Base-by-base conservation (phyloP, 2,888 invertebrate species). In the Coleophora deauratella region DNA sequence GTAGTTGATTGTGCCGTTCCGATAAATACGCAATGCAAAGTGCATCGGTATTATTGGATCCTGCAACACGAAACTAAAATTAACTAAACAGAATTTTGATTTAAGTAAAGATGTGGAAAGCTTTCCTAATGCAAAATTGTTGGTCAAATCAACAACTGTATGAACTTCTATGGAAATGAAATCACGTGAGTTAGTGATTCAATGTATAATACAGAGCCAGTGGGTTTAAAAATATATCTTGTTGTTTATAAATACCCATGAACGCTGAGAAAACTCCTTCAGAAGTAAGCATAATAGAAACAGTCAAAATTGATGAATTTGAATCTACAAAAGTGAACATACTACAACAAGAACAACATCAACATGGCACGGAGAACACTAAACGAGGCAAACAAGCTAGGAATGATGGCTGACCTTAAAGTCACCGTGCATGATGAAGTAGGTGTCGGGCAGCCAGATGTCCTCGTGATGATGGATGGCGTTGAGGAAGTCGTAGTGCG, bases 381-480 rank as follows among this genome's bases (percentile, higher is more conserved):
- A 21, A 21, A 21, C 6, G 21, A 21, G 21, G 21, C 21, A 21
- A 6, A n/a, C 31, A 31, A 31, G 3, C 2, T 31, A 8, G 31
- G 27, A 14, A 3, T 35, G 11, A 51, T 14, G 21, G 34, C 75
- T 66, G 50, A 85, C 85, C 79, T 96, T 96, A 85, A 96, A 97
- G 85, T 97, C 96, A 51, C 97, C 97, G 82, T 97, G 96, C 93
- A 96, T 96, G 76, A 96, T 96, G 87, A 97, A 97, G 79, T 96
- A 96, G 44, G 96, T 96, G 86, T 97, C 97, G 49, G 97, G 96
- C 63, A 96, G 88, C 96, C 96, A 96, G 72, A 96, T 93, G 69
- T 94, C 91, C 72, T 94, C 92, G 88, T 95, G 93, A 76, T 97
- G 96, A 77, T 96, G 96, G 66, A 97, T 93, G 53, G 95, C 97